phyloP scores from a whole-genome alignment of 2,113 vertebrate genomes.

The Plecotus auritus region DNA sequence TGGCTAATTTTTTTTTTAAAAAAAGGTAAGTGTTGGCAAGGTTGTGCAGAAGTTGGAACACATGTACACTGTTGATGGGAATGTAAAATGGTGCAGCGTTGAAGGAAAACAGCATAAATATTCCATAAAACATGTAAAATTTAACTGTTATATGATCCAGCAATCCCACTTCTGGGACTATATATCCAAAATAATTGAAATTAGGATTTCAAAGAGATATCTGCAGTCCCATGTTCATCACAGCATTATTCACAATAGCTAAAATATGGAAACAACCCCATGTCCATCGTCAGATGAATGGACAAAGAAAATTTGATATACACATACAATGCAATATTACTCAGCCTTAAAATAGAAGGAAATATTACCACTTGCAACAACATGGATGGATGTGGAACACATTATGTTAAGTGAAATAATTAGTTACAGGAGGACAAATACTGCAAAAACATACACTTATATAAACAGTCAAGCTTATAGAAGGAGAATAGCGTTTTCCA shows the following conservation, averaged over 20 bases:
- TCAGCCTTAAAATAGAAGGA: background rate
- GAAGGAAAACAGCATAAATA: no score
- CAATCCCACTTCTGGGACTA: no score
- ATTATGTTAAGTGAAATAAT: background rate
- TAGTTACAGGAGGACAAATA: background rate
- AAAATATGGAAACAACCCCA: no score
- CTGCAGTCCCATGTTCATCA: no score
- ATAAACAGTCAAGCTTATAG: background rate
- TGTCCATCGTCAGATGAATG: no score
- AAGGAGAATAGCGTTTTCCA: background rate
- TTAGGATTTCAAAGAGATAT: no score
- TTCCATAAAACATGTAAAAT: no score
- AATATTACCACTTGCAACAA: background rate
- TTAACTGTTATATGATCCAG: no score
- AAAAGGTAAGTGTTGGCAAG: background rate
- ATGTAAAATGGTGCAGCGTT: no score
- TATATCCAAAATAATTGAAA: no score
- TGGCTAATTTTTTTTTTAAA: background rate
- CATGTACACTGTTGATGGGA: no score
- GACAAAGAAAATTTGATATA: background rate
- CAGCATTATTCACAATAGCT: no score
- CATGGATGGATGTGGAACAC: background rate
- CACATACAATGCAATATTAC: background rate
- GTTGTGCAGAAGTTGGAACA: background rate
- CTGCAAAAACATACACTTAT: background rate